Percentiles rank a stretch among this genome's conserved stretches.
phyloP scores from a whole-genome alignment of 2,888 invertebrate genomes.

The Drosophila macrospina region DNA sequence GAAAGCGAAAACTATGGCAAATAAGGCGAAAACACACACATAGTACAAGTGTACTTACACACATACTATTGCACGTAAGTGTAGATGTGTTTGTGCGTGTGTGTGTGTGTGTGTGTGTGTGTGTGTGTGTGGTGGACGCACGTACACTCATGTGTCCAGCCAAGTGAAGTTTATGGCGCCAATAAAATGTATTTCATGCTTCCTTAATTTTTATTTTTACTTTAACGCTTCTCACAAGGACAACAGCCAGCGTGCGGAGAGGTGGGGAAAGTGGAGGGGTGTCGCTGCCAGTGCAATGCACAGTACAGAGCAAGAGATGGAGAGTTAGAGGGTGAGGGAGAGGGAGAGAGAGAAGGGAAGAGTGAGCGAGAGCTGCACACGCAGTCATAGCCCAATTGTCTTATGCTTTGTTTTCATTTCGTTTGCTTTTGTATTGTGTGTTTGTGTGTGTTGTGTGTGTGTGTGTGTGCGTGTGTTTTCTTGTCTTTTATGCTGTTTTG shows the following conservation, averaged over 20 bases:
- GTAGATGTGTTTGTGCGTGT: constrained; percentile 20
- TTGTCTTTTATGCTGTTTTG: constrained; percentile 19
- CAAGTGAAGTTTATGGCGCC: constrained; percentile 84
- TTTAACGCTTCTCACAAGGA: constrained; percentile 74
- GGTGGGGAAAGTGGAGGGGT: neutral
- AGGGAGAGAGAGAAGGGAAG: too few species aligned
- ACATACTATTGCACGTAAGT: constrained; percentile 8
- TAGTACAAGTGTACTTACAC: constrained; percentile 30
- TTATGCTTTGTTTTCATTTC: constrained; percentile 40
- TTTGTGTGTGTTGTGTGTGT: constrained; percentile 3
- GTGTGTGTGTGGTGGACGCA: constrained; percentile 62
- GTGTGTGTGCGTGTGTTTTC: constrained; percentile 11
- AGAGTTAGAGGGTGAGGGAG: neutral
- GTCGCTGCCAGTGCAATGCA: constrained; percentile 34
- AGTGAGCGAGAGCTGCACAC: constrained; percentile 46
- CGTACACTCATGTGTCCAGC: constrained; percentile 84
- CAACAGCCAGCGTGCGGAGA: constrained; percentile 24
- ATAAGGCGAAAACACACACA: constrained; percentile 50
- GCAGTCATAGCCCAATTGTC: constrained; percentile 56
- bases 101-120: constrained; percentile 26
- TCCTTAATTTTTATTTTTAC: constrained; percentile 85
- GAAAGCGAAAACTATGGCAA: constrained; percentile 79
- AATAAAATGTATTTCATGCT: constrained; percentile 86
- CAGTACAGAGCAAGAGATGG: neutral
- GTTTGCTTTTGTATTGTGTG: constrained; percentile 3